These are phyloP conservation scores for Phylloscopus whistleri DNA, from an alignment of 2,113 vertebrate species.

Conservation along the genomic window DNA sequence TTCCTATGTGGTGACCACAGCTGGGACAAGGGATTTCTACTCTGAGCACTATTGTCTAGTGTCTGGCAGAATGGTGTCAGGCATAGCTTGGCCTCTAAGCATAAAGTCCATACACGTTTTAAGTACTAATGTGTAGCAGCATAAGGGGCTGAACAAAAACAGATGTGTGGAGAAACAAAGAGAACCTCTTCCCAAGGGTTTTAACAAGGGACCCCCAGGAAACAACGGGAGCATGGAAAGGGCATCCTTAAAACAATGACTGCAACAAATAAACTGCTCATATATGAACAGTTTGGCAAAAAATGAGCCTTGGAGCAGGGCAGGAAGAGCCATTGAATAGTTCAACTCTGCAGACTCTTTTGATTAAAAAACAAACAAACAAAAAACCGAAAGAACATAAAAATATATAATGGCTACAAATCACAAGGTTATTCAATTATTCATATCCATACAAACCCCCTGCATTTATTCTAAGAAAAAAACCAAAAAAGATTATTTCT, in stretches of 20 bases:
- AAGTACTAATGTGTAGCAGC: background rate
- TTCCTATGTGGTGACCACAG: accelerated
- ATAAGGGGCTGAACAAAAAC: background rate
- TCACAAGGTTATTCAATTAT: slow-evolving; percentile 24
- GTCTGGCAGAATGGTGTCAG: background rate
- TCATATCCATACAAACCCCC: background rate
- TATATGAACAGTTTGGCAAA: background rate
- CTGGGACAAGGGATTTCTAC: accelerated
- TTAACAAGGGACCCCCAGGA: background rate
- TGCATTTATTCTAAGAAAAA: slow-evolving; percentile 45
- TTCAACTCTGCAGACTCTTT: background rate
- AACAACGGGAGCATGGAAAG: background rate
- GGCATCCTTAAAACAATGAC: background rate
- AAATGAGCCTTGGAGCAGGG: background rate
- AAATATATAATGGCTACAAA: slow-evolving; percentile 52
- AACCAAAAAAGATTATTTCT: background rate
- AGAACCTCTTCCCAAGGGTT: background rate
- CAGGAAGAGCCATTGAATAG: background rate
- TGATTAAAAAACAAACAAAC: background rate
- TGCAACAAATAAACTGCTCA: background rate
- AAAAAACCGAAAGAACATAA: background rate
- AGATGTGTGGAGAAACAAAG: background rate
- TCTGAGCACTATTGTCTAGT: background rate
- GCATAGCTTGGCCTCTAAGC: background rate
- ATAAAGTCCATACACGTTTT: background rate